phyloP scores from a whole-genome alignment of 2,113 vertebrate genomes.

The Turdus rufiventris region DNA sequence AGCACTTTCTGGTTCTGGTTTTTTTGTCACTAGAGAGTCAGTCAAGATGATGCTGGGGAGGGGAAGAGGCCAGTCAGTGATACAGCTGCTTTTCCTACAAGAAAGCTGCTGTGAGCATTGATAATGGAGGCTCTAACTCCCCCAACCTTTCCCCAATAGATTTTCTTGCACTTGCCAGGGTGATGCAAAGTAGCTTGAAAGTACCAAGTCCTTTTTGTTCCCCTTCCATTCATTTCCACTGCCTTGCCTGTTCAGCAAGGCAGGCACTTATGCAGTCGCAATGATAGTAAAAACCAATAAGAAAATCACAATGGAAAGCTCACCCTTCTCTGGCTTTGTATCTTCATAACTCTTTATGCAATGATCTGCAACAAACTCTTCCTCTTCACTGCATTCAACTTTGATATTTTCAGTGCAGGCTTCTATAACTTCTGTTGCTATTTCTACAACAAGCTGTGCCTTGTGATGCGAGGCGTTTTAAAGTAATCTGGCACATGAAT shows the following conservation, averaged over 20 bases:
- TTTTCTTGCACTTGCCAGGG: background rate
- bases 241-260: background rate
- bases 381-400: background rate
- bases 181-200: background rate
- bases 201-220: background rate
- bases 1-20: background rate
- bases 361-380: background rate
- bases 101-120: background rate
- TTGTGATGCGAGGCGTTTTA: background rate
- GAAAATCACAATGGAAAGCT: background rate
- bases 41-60: background rate
- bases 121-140: background rate
- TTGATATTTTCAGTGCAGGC: conserved; percentile 15
- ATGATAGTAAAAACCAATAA: background rate
- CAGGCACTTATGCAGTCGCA: background rate
- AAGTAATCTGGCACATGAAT: conserved; percentile 22
- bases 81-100: background rate
- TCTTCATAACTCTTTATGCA: background rate
- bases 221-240: background rate
- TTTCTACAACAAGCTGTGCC: conserved; percentile 18
- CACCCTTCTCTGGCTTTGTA: background rate
- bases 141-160: background rate
- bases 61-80: background rate
- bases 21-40: background rate
- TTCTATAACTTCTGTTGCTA: conserved; percentile 15